phyloP scores from a whole-genome alignment of 2,888 invertebrate species.

The Dolomedes plantarius region DNA sequence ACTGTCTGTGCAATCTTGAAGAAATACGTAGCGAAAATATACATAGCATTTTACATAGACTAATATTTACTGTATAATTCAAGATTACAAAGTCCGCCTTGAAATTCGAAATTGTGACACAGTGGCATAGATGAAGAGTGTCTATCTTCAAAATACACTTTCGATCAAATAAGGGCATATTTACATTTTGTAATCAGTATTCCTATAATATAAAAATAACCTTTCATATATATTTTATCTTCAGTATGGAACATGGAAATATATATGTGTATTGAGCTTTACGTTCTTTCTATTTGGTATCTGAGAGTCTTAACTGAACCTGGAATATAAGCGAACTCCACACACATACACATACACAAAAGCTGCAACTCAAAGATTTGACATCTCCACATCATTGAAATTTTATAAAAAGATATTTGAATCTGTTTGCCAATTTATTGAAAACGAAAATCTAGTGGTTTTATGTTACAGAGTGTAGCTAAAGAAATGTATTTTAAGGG shows the following conservation, averaged over 20 bases:
- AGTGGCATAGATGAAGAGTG: too few relatives aligned
- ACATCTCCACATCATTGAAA: not conserved
- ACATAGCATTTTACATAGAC: too few relatives aligned
- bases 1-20: too few relatives aligned
- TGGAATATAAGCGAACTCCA: not conserved
- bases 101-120: too few relatives aligned
- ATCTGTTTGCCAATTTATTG: slow-evolving; percentile 15
- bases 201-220: not conserved
- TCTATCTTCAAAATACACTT: too few relatives aligned
- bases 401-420: slow-evolving; percentile 8
- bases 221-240: not conserved
- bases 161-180: too few relatives aligned
- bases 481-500: slow-evolving; percentile 3
- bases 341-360: too few relatives aligned
- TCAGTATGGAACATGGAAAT: not conserved
- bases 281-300: not conserved
- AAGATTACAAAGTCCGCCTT: too few relatives aligned
- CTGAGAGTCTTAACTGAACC: not conserved
- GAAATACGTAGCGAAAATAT: too few relatives aligned
- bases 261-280: not conserved
- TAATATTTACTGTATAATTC: too few relatives aligned
- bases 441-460: slow-evolving; percentile 9
- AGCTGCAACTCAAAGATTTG: not conserved
- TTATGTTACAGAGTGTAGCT: not conserved
- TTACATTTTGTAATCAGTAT: slow-evolving; percentile 12